phyloP scores from a whole-genome alignment of 2,113 vertebrate species.

The Montifringilla adamsi region DNA sequence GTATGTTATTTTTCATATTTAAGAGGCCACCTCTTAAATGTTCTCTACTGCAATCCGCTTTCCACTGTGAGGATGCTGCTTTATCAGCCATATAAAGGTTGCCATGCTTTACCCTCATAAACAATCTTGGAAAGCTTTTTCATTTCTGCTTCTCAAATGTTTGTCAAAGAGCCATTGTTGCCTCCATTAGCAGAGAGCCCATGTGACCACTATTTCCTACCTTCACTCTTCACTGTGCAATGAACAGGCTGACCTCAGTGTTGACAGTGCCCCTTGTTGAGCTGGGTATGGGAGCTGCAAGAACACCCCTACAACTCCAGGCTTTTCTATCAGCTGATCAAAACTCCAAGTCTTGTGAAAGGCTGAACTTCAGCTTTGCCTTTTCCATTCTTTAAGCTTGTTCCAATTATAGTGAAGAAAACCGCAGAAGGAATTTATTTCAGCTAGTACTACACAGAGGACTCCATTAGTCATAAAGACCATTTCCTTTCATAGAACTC shows the following conservation, averaged over 20 bases:
- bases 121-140: neutral
- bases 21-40: neutral
- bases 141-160: neutral
- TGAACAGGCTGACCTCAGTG: neutral
- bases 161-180: neutral
- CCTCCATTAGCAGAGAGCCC: neutral
- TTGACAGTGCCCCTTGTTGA: neutral
- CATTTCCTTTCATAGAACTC: neutral
- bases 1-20: neutral
- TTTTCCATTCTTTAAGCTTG: neutral
- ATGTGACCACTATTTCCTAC: neutral
- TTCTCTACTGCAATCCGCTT: neutral
- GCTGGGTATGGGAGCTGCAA: neutral
- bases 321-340: slow-evolving; percentile 5
- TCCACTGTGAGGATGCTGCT: neutral
- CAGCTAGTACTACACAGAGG: neutral
- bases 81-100: neutral
- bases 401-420: neutral
- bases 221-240: neutral
- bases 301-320: neutral
- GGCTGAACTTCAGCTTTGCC: neutral
- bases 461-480: neutral
- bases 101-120: neutral
- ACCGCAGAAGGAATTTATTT: neutral
- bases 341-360: neutral